Percentiles rank a stretch among this genome's conserved stretches.
These are phyloP conservation scores for Hirtodrosophila alboralis DNA, from an alignment of 2,888 invertebrate species.

Conservation along the genomic window DNA sequence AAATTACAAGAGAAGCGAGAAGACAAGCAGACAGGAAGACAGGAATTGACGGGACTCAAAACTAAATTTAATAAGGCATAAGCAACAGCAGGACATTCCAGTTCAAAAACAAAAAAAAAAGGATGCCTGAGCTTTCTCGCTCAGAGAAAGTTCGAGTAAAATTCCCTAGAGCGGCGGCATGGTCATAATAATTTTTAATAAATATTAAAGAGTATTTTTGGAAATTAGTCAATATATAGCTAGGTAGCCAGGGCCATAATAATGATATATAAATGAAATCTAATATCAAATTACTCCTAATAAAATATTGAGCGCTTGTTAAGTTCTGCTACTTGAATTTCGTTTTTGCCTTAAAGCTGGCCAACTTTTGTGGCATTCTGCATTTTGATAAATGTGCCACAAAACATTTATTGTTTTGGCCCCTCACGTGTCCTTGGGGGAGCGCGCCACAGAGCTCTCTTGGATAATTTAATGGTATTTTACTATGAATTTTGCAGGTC, in stretches of 20 bases:
- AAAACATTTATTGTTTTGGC: slow-evolving; percentile 64
- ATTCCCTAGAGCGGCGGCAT: slow-evolving; percentile 65
- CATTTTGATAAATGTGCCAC: slow-evolving; percentile 68
- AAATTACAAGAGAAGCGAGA: slow-evolving; percentile 60
- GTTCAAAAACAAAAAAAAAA: slow-evolving; percentile 7
- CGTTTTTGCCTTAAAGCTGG: slow-evolving; percentile 40
- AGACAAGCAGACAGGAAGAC: slow-evolving; percentile 36
- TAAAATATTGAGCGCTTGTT: slow-evolving; percentile 76
- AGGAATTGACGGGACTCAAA: slow-evolving; percentile 18
- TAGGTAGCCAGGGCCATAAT: slow-evolving; percentile 1
- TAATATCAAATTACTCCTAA: slow-evolving; percentile 73
- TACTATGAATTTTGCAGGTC: slow-evolving; percentile 65
- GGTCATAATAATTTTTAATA: slow-evolving; percentile 75
- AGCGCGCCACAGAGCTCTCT: too few species aligned
- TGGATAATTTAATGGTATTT: slow-evolving; percentile 76
- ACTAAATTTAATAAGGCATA: too few species aligned
- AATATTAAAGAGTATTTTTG: slow-evolving; percentile 70
- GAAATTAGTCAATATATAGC: slow-evolving; percentile 29
- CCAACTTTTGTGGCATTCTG: slow-evolving; percentile 47
- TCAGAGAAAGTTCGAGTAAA: slow-evolving; percentile 12
- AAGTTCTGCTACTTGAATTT: slow-evolving; percentile 15
- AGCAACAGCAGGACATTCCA: background rate
- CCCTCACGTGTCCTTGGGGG: slow-evolving; percentile 40
- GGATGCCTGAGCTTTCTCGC: slow-evolving; percentile 52
- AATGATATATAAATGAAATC: slow-evolving; percentile 7